Conservation (phyloP, 2,888 invertebrate genomes). For the Xylophagus ater region DNA sequence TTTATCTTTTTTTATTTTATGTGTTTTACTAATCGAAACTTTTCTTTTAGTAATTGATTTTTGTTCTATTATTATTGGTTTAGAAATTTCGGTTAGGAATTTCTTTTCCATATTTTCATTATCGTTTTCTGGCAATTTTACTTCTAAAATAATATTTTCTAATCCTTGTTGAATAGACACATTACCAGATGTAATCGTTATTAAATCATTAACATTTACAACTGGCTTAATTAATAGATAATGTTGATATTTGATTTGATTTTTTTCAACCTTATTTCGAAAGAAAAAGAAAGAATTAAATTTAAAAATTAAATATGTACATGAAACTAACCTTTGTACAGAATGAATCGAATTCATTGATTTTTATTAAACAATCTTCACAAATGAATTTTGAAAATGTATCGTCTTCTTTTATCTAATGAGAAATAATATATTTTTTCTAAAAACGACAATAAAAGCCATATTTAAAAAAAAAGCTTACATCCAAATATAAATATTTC, state of each 20-base stretch:
- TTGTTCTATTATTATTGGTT: not conserved
- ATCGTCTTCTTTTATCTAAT: constrained; percentile 17
- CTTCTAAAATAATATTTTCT: too few species aligned
- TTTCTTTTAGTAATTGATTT: constrained; percentile 2
- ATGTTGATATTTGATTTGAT: not conserved
- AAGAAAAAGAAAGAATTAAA: too few species aligned
- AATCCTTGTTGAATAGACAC: too few species aligned
- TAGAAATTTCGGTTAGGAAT: too few species aligned
- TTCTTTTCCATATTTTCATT: too few species aligned
- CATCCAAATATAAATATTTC: constrained; percentile 17
- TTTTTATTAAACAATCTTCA: constrained; percentile 14
- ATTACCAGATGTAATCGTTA: constrained; percentile 2
- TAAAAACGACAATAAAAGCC: not conserved
- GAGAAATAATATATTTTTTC: constrained; percentile 1
- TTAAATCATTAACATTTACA: not conserved
- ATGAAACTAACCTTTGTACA: constrained; percentile 10
- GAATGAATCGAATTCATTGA: constrained; percentile 16
- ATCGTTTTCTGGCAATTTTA: too few species aligned
- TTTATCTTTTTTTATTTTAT: not conserved
- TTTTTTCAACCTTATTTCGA: too few species aligned
- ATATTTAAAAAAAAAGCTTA: too few species aligned
- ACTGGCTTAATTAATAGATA: not conserved
- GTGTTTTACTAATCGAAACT: not conserved
- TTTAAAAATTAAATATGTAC: not conserved
- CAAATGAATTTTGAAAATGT: constrained; percentile 14